Conservation (phyloP, 2,113 vertebrate genomes). For the Chlamydotis undulata region DNA sequence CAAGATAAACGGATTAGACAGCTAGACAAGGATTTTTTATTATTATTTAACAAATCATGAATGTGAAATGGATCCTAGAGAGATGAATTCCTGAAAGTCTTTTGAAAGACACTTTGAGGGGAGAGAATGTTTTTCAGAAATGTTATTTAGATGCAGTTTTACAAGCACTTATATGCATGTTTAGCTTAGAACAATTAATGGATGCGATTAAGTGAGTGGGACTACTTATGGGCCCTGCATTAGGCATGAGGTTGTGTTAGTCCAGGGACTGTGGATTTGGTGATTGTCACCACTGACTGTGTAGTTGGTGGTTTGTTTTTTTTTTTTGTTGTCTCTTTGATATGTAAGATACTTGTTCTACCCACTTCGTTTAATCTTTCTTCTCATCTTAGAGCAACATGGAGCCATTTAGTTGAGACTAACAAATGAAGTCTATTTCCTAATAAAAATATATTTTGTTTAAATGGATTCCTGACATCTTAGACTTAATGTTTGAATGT, state of each 20-base stretch:
- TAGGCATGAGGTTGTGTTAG: background rate
- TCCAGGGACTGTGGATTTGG: background rate
- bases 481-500: background rate
- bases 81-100: background rate
- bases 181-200: background rate
- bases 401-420: background rate
- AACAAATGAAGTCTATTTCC: background rate
- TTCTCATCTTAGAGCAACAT: background rate
- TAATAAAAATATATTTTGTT: conserved; percentile 17
- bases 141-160: background rate
- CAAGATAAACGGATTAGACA: background rate
- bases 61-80: background rate
- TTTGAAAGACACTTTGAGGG: background rate
- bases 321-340: background rate
- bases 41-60: background rate
- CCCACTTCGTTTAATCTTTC: background rate
- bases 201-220: background rate
- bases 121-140: background rate
- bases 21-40: background rate
- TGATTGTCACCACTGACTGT: background rate
- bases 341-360: background rate
- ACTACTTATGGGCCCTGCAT: background rate
- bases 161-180: background rate
- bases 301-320: background rate
- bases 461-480: background rate